A percentile compares a stretch with the other conserved stretches of the same genome.
These are phyloP conservation scores for Sebastiscus tertius DNA, from an alignment of 2,797 vertebrate genomes.

Conservation along the genomic window DNA sequence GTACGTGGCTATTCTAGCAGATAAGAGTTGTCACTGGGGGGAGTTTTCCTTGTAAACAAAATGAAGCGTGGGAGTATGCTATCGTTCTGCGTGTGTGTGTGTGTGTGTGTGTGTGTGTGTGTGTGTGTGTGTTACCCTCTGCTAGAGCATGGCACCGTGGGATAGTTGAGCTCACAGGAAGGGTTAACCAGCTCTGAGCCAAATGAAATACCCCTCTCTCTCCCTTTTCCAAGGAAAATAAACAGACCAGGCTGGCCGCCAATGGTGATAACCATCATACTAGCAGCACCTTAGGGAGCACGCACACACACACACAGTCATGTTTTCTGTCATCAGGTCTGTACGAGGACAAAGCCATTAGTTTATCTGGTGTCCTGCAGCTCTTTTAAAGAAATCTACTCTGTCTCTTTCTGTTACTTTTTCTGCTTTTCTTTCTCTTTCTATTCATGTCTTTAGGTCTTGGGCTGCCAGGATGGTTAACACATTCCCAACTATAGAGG, in stretches of 20 bases:
- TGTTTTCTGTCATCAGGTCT: slow-evolving; percentile 26
- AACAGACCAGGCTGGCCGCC: slow-evolving; percentile 52
- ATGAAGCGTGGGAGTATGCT: slow-evolving; percentile 42
- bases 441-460: not conserved
- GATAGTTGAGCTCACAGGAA: slow-evolving; percentile 67
- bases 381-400: slow-evolving; percentile 10
- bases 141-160: slow-evolving; percentile 54
- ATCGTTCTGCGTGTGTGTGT: slow-evolving; percentile 22
- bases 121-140: slow-evolving; percentile 28
- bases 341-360: slow-evolving; percentile 19
- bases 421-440: not conserved
- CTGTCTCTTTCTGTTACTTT: not conserved
- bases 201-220: slow-evolving; percentile 52
- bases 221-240: slow-evolving; percentile 67
- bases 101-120: slow-evolving; percentile 28
- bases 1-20: slow-evolving; percentile 9
- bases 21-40: slow-evolving; percentile 54
- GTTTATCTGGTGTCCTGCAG: slow-evolving; percentile 7
- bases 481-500: slow-evolving; percentile 29
- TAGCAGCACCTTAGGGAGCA: slow-evolving; percentile 44
- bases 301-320: slow-evolving; percentile 17
- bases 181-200: slow-evolving; percentile 48
- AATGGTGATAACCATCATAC: slow-evolving; percentile 63
- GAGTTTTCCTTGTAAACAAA: slow-evolving; percentile 60
- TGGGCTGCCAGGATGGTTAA: not conserved